Base-by-base conservation (phyloP, 2,113 vertebrate species). In the Mola mola region DNA sequence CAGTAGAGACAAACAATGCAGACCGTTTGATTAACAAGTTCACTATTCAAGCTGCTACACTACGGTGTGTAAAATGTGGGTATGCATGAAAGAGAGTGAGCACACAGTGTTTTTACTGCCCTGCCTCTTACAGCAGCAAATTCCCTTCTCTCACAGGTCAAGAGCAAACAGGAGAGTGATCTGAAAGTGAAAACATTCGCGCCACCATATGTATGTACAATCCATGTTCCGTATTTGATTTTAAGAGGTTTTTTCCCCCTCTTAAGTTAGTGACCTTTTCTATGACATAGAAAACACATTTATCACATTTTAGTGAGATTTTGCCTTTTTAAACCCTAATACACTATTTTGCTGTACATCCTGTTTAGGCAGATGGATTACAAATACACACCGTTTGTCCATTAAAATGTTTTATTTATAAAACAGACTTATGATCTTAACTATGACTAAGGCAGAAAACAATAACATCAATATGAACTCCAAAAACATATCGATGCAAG, bases 171-270 rank as follows among this genome's bases (percentile, higher is more conserved):
- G 86, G 96, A 98, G 89, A 80, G 75, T 63, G 93, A 97, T 53
- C 80, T 97, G 71, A 93, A 95, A 90, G 92, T 95, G 61, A 95
- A 95, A 88, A 91, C 78, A 17, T 97, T 98, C 80, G 93, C 90
- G 72, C 94, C 95, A 63, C 95, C 96, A 2, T 93, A 94, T 84
- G 95, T 98, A 93, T 51, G 95, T 94, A 80, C 38, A 79, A 20
- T 43, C 11, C 12, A 26, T 4, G 66, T 22, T 51, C 10, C 57
- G 21, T 13, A 28, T 37, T 51, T 12, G 2, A 11, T 26, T 16
- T 10, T 16, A 16, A 5, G 2, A 5, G n/a, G n/a, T n/a, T n/a
- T n/a, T n/a, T 8, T 5, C 15, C 5, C 10, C 13, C 2, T 4
- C 2, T 21, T 4, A 19, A 28, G 6, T 13, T 50, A 16, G 6